These are phyloP conservation scores for Gobionotothen gibberifrons DNA, from an alignment of 2,797 vertebrate species.

Conservation along the genomic window DNA sequence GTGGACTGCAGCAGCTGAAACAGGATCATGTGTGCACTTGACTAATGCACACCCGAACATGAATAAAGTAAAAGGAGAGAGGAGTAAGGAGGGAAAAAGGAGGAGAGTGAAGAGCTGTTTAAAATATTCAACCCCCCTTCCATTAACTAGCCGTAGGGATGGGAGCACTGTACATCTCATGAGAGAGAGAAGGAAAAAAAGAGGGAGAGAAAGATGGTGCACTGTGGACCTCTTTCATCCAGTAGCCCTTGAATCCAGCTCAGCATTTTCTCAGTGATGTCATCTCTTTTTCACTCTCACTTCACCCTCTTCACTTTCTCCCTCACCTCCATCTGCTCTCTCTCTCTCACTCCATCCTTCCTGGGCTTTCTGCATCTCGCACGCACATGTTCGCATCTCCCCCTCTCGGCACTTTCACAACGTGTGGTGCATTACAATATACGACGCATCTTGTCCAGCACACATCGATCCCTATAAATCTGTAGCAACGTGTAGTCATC, in stretches of 20 bases:
- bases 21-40: conserved; percentile 80
- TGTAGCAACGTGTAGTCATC: conserved; percentile 40
- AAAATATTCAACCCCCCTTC: conserved; percentile 86
- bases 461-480: conserved; percentile 53
- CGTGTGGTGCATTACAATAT: conserved; percentile 58
- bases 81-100: conserved; percentile 46
- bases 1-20: conserved; percentile 78
- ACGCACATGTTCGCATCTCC: conserved; percentile 51
- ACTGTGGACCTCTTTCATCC: conserved; percentile 72
- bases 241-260: conserved; percentile 78
- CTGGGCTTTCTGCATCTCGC: conserved; percentile 55
- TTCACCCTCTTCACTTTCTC: conserved; percentile 44
- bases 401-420: conserved; percentile 46
- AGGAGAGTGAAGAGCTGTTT: conserved; percentile 75
- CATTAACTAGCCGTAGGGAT: conserved; percentile 79
- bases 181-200: conserved; percentile 35
- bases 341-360: conserved; percentile 59
- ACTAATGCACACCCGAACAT: conserved; percentile 76
- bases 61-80: conserved; percentile 39
- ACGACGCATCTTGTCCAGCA: conserved; percentile 39
- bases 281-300: conserved; percentile 71
- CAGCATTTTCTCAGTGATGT: conserved; percentile 82
- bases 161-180: conserved; percentile 77
- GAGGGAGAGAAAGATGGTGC: conserved; percentile 47
- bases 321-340: conserved; percentile 70